Percentiles rank a stretch among this genome's conserved stretches.
Conservation (phyloP, 2,113 vertebrate genomes). For the Actenoides hombroni region DNA sequence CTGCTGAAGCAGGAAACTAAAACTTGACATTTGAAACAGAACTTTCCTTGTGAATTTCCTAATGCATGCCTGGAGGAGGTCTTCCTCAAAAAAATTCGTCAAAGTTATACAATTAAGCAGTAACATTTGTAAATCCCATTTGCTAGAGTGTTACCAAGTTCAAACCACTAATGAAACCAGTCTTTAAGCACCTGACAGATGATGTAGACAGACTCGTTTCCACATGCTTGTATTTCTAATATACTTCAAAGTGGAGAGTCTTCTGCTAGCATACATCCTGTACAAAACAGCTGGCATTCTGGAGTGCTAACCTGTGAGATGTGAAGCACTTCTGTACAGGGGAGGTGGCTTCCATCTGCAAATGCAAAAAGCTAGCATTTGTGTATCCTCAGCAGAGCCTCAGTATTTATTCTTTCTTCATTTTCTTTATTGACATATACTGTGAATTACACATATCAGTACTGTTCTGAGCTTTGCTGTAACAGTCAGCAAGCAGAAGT, state of each 20-base stretch:
- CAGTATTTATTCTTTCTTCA: background rate
- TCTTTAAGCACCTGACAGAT: background rate
- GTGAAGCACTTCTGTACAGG: background rate
- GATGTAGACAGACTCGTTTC: background rate
- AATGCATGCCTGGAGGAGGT: background rate
- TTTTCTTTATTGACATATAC: background rate
- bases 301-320: background rate
- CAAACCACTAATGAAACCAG: background rate
- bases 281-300: background rate
- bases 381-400: background rate
- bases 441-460: background rate
- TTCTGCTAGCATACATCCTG: background rate
- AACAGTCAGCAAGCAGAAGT: background rate
- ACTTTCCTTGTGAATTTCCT: background rate
- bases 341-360: background rate
- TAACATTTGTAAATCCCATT: conserved; percentile 26
- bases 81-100: background rate
- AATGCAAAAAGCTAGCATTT: background rate
- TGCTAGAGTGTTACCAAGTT: background rate
- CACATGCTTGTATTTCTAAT: background rate
- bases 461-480: background rate
- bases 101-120: background rate
- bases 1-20: background rate
- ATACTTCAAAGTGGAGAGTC: background rate
- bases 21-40: background rate